Conservation (phyloP, 2,797 vertebrate species). For the Melanotaenia parkinsoni region DNA sequence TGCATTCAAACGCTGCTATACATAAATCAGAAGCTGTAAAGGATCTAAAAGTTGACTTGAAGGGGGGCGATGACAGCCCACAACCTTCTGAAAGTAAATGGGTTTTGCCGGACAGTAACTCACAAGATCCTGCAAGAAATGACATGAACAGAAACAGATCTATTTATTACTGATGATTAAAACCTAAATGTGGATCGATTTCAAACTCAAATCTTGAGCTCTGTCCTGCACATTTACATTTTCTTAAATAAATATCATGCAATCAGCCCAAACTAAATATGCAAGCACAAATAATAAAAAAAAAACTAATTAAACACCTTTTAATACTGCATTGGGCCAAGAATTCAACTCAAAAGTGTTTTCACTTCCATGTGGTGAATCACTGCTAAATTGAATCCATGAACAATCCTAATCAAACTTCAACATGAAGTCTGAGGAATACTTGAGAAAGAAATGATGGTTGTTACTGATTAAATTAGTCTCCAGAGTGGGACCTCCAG, state of each 20-base stretch:
- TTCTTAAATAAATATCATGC: no score
- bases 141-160: neutral
- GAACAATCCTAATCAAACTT: no score
- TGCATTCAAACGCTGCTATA: neutral
- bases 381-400: no score
- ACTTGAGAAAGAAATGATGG: neutral
- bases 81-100: neutral
- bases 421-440: neutral
- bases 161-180: neutral
- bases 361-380: no score
- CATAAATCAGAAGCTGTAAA: slow-evolving; percentile 1
- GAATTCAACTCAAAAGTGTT: no score
- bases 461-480: neutral
- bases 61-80: neutral
- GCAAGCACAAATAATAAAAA: no score
- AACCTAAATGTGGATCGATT: neutral
- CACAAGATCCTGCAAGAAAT: neutral
- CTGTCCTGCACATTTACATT: neutral
- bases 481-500: neutral
- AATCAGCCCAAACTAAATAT: no score
- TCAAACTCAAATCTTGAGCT: no score
- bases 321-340: no score
- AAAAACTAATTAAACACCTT: no score
- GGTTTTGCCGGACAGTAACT: neutral
- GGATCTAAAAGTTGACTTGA: neutral